A percentile compares a stretch with the other conserved stretches of the same genome.
These are phyloP conservation scores for Ischnus inquisitorius DNA, from an alignment of 2,888 invertebrate genomes.

Conservation along the genomic window DNA sequence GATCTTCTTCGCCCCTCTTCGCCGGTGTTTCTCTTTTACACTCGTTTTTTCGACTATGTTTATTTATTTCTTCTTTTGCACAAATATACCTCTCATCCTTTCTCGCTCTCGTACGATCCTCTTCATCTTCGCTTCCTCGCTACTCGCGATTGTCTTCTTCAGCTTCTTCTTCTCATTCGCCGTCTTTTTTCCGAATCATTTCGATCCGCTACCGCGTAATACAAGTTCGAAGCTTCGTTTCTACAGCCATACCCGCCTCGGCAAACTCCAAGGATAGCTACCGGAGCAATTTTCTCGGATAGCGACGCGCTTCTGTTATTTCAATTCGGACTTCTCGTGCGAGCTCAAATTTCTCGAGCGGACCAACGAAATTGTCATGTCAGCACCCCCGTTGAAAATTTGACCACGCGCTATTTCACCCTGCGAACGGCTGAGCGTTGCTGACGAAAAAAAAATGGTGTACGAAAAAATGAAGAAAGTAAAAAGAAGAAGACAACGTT, in stretches of 20 bases:
- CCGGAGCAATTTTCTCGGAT: neutral
- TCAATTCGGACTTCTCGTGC: constrained; percentile 4
- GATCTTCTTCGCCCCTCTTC: constrained; percentile 71
- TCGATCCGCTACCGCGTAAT: constrained; percentile 57
- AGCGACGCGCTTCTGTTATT: constrained; percentile 1
- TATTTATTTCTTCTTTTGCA: constrained; percentile 45
- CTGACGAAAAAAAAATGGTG: neutral
- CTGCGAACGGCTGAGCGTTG: neutral
- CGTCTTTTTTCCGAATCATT: constrained; percentile 68
- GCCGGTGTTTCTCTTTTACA: constrained; percentile 64
- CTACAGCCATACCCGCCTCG: neutral
- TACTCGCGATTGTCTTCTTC: constrained; percentile 64
- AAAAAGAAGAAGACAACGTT: constrained; percentile 47
- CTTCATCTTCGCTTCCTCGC: constrained; percentile 58
- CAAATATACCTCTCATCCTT: constrained; percentile 37
- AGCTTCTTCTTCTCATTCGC: constrained; percentile 42
- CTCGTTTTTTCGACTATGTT: constrained; percentile 58
- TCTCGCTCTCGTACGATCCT: constrained; percentile 47
- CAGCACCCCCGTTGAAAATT: constrained; percentile 5
- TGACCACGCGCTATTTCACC: neutral
- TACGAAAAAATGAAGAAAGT: neutral
- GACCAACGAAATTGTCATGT: neutral
- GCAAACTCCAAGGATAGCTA: neutral
- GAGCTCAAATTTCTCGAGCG: constrained; percentile 1
- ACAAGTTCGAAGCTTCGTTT: constrained; percentile 18